phyloP scores from a whole-genome alignment of 2,797 vertebrate genomes.

The Enteromius thamalakanensis region DNA sequence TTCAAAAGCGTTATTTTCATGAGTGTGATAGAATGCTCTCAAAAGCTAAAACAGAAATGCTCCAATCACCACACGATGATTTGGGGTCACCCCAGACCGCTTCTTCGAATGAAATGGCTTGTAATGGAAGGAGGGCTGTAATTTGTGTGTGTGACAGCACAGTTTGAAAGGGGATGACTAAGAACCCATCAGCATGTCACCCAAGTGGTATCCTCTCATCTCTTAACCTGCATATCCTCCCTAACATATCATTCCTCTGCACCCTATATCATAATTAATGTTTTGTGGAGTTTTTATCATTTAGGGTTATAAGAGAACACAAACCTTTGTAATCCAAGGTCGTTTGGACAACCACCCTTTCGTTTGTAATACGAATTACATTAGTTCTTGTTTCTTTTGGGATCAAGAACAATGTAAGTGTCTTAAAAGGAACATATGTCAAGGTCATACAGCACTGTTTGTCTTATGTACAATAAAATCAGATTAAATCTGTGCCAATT shows the following conservation, averaged over 20 bases:
- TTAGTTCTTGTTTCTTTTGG: not conserved
- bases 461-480: not conserved
- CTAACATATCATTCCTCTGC: not conserved
- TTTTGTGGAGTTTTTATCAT: not conserved
- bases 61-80: constrained; percentile 6
- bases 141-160: constrained; percentile 15
- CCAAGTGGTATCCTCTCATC: constrained; percentile 12
- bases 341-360: not conserved
- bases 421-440: not conserved
- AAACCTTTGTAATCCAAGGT: constrained; percentile 1
- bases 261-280: not conserved
- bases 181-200: constrained; percentile 23
- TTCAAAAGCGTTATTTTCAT: constrained; percentile 16
- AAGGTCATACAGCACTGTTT: not conserved
- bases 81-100: constrained; percentile 15
- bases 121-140: constrained; percentile 10
- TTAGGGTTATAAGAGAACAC: not conserved
- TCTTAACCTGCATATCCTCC: not conserved
- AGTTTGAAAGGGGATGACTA: constrained; percentile 10
- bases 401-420: not conserved
- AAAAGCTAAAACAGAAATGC: constrained; percentile 19
- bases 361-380: not conserved
- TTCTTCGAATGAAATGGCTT: constrained; percentile 28
- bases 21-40: constrained; percentile 17
- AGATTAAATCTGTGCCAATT: not conserved